Evolutionary conservation across 2,113 vertebrate genomes (phyloP), one percentile per base, ranked within the genome.

Genomic region (Apistogramma diplotaenia): DNA sequence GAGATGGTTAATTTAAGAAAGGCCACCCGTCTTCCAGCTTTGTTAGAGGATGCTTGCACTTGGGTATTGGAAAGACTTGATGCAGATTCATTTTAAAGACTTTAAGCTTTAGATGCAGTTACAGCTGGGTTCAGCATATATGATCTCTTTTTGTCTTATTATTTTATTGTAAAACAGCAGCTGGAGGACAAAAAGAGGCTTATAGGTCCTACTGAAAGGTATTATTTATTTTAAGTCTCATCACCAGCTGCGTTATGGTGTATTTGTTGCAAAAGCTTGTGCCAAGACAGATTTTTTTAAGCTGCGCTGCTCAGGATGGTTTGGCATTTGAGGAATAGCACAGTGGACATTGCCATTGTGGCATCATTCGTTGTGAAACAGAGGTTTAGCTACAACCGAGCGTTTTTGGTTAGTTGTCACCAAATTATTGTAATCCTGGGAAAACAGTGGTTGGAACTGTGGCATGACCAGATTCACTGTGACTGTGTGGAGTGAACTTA

Each of bases 1-100:
- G 90, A 82, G 78, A 76, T 62, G 82, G 75, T 84, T 89, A 74
- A 89, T 79, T 85, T 82, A 76, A 72, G 60, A 81, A 85, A 86
- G 73, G 76, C 78, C 78, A 84, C 74, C 82, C 84, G 59, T 87
- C 79, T 51, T 79, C 74, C 73, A 58, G 72, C 83, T 83, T 61
- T 7, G n/a, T 88, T 90, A 80, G 43, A 75, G 84, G n/a, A n/a
- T n/a, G n/a, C n/a, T n/a, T n/a, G n/a, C 54, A 85, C 75, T 57
- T 43, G 49, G 25, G 53, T 76, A 43, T 58, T 78, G 29, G 67
- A 79, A 46, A 33, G 15, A 73, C 27, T 29, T 53, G 37, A 53
- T 62, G 33, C 59, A 70, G 9, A 35, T 8, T 43, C 83, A 81
- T 74, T 1, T 23, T 16, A 33, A 46, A 11, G 13, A 46, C 15